Conservation (phyloP, 2,888 invertebrate species). For the Erebia ligea region DNA sequence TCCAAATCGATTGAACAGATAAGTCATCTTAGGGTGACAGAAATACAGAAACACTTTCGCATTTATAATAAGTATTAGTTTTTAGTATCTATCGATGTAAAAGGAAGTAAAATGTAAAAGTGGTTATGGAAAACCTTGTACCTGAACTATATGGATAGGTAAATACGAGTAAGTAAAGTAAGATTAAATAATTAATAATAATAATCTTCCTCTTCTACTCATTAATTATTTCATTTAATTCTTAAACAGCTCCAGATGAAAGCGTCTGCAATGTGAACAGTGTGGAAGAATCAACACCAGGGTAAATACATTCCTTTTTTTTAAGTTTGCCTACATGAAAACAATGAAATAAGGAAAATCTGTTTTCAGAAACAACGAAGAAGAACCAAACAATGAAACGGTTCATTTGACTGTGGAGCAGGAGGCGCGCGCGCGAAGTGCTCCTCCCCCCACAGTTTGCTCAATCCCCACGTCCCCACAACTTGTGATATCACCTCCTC, state of each 20-base stretch:
- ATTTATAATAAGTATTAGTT: too few relatives aligned
- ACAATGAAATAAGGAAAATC: background rate
- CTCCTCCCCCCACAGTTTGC: constrained; percentile 49
- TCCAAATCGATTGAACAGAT: too few relatives aligned
- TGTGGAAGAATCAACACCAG: constrained; percentile 53
- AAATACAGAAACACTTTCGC: too few relatives aligned
- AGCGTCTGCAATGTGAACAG: constrained; percentile 60
- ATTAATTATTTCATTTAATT: background rate
- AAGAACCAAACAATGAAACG: constrained; percentile 62
- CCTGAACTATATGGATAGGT: too few relatives aligned
- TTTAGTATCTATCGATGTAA: too few relatives aligned
- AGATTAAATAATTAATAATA: background rate
- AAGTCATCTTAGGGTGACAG: too few relatives aligned
- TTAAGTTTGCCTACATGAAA: too few relatives aligned
- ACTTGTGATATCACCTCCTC: constrained; percentile 47
- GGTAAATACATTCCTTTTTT: constrained; percentile 49
- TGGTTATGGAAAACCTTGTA: too few relatives aligned
- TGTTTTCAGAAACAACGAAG: constrained; percentile 42
- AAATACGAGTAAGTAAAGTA: background rate
- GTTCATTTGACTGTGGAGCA: constrained; percentile 57
- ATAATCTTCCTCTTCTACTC: background rate
- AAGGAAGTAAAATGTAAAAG: too few relatives aligned
- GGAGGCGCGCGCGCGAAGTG: constrained; percentile 62
- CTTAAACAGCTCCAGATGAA: constrained; percentile 63
- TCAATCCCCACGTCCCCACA: constrained; percentile 51